Percentiles rank a stretch among this genome's conserved stretches.
Evolutionary conservation across 2,888 invertebrate species (phyloP).

Genomic region (Acanthosoma haemorrhoidale): DNA sequence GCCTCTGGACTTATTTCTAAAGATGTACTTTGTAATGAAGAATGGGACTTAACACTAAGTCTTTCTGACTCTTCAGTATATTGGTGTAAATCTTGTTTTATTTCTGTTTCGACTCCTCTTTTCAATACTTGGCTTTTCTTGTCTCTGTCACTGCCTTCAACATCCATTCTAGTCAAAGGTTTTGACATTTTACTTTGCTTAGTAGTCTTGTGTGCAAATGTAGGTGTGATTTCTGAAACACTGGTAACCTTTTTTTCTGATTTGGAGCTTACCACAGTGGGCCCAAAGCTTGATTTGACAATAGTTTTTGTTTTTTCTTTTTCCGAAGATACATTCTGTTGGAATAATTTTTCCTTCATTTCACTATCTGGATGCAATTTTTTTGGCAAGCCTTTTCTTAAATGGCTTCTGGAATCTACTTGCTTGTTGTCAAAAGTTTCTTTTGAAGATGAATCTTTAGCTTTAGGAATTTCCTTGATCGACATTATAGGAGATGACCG

Average conservation of each 20-base stretch:
- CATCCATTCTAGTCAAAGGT: neutral
- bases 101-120: neutral
- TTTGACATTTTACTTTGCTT: neutral
- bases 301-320: neutral
- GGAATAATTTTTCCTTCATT: neutral
- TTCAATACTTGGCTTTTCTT: neutral
- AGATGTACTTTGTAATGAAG: slow-evolving; percentile 35
- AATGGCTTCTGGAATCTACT: neutral
- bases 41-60: slow-evolving; percentile 32
- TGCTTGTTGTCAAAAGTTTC: neutral
- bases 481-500: neutral
- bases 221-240: neutral
- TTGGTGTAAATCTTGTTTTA: neutral
- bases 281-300: neutral
- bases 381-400: neutral
- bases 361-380: neutral
- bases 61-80: neutral
- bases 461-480: neutral
- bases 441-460: neutral
- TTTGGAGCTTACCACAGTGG: neutral
- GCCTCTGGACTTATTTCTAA: slow-evolving; percentile 31
- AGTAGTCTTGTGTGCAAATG: neutral
- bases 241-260: neutral
- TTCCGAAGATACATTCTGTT: neutral
- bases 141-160: neutral